phyloP scores from a whole-genome alignment of 2,113 vertebrate genomes.

The Herpailurus yagouaroundi region DNA sequence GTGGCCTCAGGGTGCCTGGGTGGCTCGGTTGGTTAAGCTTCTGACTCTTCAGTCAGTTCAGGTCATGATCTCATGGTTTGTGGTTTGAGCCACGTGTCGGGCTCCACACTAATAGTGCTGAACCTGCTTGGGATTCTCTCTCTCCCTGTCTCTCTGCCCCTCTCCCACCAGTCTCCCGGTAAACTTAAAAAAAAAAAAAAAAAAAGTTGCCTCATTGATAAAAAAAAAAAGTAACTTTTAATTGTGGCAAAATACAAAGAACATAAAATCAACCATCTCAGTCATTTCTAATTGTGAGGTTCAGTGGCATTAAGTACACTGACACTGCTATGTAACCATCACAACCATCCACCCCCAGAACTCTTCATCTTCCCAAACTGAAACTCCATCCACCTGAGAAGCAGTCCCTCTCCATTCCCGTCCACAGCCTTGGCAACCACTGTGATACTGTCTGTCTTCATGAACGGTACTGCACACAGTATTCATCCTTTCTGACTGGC shows the following conservation, averaged over 20 bases:
- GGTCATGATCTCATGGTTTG: too few species aligned
- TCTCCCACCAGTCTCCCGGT: too few species aligned
- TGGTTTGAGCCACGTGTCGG: too few species aligned
- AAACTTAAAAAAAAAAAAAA: neutral
- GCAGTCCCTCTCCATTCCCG: neutral
- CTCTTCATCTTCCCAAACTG: neutral
- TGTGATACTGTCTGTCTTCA: neutral
- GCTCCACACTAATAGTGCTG: too few species aligned
- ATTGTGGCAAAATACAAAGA: neutral
- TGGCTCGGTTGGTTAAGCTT: too few species aligned
- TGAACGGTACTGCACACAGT: neutral
- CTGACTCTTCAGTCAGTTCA: too few species aligned
- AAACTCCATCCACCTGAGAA: neutral
- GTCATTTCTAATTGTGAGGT: neutral
- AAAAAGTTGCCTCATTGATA: neutral
- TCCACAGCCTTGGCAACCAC: neutral
- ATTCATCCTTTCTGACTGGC: neutral
- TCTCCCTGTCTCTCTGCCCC: too few species aligned
- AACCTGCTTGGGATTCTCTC: too few species aligned
- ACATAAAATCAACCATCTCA: neutral
- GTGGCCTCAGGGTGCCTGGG: too few species aligned
- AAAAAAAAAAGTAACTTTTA: neutral
- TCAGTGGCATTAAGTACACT: neutral
- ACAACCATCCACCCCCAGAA: neutral
- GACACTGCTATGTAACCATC: neutral